Base-by-base conservation (phyloP, 64 coral and sea anemone species). In the Pachyseris speciosa region DNA sequence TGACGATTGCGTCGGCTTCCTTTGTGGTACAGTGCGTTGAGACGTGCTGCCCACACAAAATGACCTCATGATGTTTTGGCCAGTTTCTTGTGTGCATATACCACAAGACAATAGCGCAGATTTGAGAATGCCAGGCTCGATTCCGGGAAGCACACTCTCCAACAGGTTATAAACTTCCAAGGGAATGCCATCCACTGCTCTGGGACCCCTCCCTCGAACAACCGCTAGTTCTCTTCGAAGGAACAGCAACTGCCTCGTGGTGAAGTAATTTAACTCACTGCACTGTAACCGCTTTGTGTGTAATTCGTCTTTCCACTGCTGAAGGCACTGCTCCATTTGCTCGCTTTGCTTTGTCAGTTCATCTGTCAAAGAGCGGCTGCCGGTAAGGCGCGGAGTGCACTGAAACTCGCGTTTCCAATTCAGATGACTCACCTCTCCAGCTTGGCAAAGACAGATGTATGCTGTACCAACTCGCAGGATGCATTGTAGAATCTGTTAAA, bases 361-460 rank as follows among this genome's bases (percentile, higher is more conserved):
- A 24, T 69, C 12, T 25, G 50, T 64, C 15, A 45, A 41, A 52
- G 10, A 76, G 24, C 30, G 69, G 66, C 13, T 78, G 44, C 64
- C 60, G 5, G 71, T 32, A 42, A 89, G 92, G 0, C 0, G 13
- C 37, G 52, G 29, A 30, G 19, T 74, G 63, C 89, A 96, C 2
- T 67, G 16, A 84, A 92, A 88, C 13, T 86, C 86, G 31, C 38
- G 9, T 49, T 67, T 72, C 94, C 94, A 96, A 19, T 84, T 67
- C 28, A 96, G 84, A 40, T 96, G 89, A 55, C 84, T 88, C 13
- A 92, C 94, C 51, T 96, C 94, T 13, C 94, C 94, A 39, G 89
- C 75, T 49, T 92, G 78, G 57, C 84, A 92, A 37, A 96, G 84
- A 16, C 55, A 39, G 11, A 71, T 83, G 64, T 96, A 96, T 2